Base-by-base conservation (phyloP, 2,888 invertebrate genomes). In the Odontocerum albicorne region DNA sequence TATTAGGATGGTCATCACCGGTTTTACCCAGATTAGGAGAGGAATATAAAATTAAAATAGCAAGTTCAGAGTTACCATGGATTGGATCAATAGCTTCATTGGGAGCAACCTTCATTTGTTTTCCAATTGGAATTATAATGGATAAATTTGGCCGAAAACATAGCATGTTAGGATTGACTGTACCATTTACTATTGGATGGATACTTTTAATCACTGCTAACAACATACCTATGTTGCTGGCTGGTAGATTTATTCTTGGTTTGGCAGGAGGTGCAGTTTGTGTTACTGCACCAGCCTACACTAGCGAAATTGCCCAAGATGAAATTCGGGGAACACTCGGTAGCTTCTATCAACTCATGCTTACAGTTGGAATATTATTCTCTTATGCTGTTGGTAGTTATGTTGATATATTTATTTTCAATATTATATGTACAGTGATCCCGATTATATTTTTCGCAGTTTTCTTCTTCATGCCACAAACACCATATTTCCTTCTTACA, bases 401-500 rank as follows among this genome's bases (percentile, higher is more conserved):
- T 64, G 68, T 79, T 0, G 70, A 72, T 3, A 82, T 84, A 65
- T 80, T 80, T 47, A 66, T 72, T 6, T 76, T 90, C 61, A 87
- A 89, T 2, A 72, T 87, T 2, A 70, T 88, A 10, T 88, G 86
- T 57, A 81, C 81, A 0, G 61, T 81, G 0, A 73, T 88, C 3
- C 87, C 93, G 0, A 66, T 91, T 0, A 63, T 90, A 3, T 88
- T 91, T 63, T 85, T 84, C 0, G 63, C 77, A 0, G 73, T 87
- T 2, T 89, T 92, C 71, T 80, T 88, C 65, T 87, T 90, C 64
- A 89, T 94, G 84, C 96, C 95, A 0, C 96, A 96, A 71, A 86
- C 90, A 3, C 95, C 96, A 0, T 82, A 84, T 20, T 90, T 81
- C 67, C 75, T 85, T 62, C 77, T 90, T 60, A 77, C 80, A 40